phyloP scores from a whole-genome alignment of 2,888 invertebrate species.

The Bombylius major region DNA sequence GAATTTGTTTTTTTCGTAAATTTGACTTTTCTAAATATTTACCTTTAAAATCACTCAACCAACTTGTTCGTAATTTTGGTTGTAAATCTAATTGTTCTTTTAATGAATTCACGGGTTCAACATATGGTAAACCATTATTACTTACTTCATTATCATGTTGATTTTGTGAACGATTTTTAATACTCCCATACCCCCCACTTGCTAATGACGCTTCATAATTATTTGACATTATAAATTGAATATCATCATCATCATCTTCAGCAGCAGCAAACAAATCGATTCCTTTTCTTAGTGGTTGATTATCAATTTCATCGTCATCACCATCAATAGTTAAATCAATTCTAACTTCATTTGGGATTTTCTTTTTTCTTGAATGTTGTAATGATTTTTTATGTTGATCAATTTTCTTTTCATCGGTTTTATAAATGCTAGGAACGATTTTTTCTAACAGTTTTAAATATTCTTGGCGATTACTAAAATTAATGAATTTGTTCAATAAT shows the following conservation, averaged over 20 bases:
- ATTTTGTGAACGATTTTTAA: slow-evolving; percentile 18
- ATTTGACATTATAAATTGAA: not conserved
- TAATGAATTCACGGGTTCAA: slow-evolving; percentile 42
- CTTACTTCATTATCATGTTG: slow-evolving; percentile 18
- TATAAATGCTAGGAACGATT: slow-evolving; percentile 14
- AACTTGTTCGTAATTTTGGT: slow-evolving; percentile 40
- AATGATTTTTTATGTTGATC: not conserved
- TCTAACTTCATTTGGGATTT: not conserved
- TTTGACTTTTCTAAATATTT: slow-evolving; percentile 37
- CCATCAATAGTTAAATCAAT: slow-evolving; percentile 5
- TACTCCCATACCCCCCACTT: slow-evolving; percentile 24
- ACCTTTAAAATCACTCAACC: slow-evolving; percentile 41
- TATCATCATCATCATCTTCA: slow-evolving; percentile 14
- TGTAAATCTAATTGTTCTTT: slow-evolving; percentile 43
- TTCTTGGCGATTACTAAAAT: slow-evolving; percentile 44
- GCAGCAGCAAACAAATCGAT: slow-evolving; percentile 14
- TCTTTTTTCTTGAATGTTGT: not conserved
- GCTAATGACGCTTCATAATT: slow-evolving; percentile 22
- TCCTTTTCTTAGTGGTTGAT: slow-evolving; percentile 15
- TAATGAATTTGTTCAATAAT: slow-evolving; percentile 40
- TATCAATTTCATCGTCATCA: slow-evolving; percentile 20
- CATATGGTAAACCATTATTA: slow-evolving; percentile 22
- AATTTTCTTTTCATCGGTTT: not conserved
- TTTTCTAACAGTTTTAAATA: slow-evolving; percentile 40
- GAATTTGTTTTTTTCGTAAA: slow-evolving; percentile 35